phyloP scores from a whole-genome alignment of 2,113 vertebrate genomes.

The Parus major region DNA sequence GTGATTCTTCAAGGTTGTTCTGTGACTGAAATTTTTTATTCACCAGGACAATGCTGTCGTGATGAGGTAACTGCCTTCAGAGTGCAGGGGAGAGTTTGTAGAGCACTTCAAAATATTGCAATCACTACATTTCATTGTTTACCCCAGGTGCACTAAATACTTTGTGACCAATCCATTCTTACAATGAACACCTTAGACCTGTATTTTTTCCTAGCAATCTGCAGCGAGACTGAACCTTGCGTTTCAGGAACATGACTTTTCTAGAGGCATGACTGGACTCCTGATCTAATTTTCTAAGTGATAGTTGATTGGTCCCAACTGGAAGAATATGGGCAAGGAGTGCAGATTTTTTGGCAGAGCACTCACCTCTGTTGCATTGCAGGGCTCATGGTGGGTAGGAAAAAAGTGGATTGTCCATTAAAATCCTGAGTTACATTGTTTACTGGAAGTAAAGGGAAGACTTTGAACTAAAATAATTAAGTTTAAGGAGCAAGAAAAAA shows the following conservation, averaged over 20 bases:
- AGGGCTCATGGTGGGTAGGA: background rate
- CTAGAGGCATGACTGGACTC: background rate
- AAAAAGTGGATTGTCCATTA: background rate
- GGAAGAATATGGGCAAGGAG: background rate
- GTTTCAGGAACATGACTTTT: background rate
- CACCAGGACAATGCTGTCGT: rapidly evolving
- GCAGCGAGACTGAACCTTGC: background rate
- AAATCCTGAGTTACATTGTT: background rate
- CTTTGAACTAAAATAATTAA: background rate
- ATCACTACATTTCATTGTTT: background rate
- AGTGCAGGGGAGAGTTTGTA: background rate
- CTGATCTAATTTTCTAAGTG: background rate
- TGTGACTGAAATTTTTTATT: background rate
- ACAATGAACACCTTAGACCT: background rate
- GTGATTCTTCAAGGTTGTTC: background rate
- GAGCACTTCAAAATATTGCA: background rate
- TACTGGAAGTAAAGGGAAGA: background rate
- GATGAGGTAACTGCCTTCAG: background rate
- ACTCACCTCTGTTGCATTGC: background rate
- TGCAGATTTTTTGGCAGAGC: background rate
- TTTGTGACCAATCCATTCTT: background rate
- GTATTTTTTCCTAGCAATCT: background rate
- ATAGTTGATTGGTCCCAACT: background rate
- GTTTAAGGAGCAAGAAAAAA: background rate
- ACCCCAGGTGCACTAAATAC: background rate